Conservation (phyloP, 2,113 vertebrate species). For the Lepisosteus osseus region DNA sequence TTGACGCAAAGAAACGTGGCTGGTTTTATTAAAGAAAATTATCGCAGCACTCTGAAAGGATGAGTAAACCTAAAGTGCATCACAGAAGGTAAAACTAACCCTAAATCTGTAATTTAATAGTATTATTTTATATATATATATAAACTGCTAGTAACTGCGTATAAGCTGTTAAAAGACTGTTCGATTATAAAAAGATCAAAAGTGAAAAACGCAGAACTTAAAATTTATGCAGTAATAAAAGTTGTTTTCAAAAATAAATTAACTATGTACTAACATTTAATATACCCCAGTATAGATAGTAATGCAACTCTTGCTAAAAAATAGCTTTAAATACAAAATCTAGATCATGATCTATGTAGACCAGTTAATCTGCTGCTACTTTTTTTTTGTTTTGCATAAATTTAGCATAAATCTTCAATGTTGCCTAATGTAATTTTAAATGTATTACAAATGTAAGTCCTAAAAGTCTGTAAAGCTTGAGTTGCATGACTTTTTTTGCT, state of each 20-base stretch:
- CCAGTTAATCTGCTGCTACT: constrained; percentile 63
- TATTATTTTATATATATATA: constrained; percentile 79
- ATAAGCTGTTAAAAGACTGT: constrained; percentile 67
- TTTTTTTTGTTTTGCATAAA: constrained; percentile 54
- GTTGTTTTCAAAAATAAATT: constrained; percentile 62
- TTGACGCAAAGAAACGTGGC: constrained; percentile 89
- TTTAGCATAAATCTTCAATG: constrained; percentile 51
- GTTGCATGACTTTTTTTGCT: constrained; percentile 66
- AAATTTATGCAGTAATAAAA: constrained; percentile 55
- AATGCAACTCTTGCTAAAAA: constrained; percentile 71
- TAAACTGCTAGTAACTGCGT: constrained; percentile 79
- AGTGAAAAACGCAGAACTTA: constrained; percentile 46
- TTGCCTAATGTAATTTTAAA: constrained; percentile 52
- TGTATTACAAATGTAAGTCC: constrained; percentile 29
- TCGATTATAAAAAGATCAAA: constrained; percentile 24
- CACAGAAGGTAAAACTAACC: constrained; percentile 94
- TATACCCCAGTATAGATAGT: constrained; percentile 60
- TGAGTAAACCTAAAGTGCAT: constrained; percentile 96
- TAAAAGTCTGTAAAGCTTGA: constrained; percentile 48
- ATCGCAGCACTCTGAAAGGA: constrained; percentile 91
- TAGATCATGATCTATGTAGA: constrained; percentile 55
- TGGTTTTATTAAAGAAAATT: constrained; percentile 95
- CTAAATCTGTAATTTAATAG: constrained; percentile 94
- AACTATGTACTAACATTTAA: constrained; percentile 62
- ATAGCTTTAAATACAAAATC: constrained; percentile 52